These are phyloP conservation scores for Eupleurogrammus muticus DNA, from an alignment of 2,797 vertebrate species.

Conservation along the genomic window DNA sequence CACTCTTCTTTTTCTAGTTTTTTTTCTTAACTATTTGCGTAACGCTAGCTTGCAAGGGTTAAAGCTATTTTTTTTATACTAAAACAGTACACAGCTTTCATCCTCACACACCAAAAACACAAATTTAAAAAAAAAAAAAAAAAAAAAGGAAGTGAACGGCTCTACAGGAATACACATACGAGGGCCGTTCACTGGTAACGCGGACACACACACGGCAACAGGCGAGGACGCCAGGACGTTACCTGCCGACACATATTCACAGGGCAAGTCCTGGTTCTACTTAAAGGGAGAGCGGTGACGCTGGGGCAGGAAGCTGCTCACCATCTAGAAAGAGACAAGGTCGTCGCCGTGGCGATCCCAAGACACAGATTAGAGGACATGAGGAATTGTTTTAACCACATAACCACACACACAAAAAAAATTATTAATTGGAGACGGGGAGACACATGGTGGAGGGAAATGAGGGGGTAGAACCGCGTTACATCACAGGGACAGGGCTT, in stretches of 20 bases:
- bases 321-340: conserved; percentile 70
- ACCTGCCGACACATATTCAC: conserved; percentile 73
- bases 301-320: conserved; percentile 79
- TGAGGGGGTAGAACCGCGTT: conserved; percentile 32
- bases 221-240: conserved; percentile 65
- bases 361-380: conserved; percentile 71
- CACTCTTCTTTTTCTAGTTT: conserved; percentile 62
- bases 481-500: conserved; percentile 83
- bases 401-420: conserved; percentile 42
- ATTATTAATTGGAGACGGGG: conserved; percentile 33
- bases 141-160: conserved; percentile 46
- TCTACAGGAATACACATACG: conserved; percentile 52
- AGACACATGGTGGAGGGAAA: conserved; percentile 7
- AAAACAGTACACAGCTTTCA: conserved; percentile 68
- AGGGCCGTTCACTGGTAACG: conserved; percentile 57
- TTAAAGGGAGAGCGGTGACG: conserved; percentile 78
- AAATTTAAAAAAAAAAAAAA: too few species aligned
- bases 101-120: conserved; percentile 64
- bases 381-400: conserved; percentile 40
- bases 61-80: conserved; percentile 80
- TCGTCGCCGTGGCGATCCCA: conserved; percentile 54
- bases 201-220: conserved; percentile 58
- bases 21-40: conserved; percentile 68
- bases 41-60: conserved; percentile 77
- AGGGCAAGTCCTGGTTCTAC: conserved; percentile 69